These are phyloP conservation scores for Pandion haliaetus DNA, from an alignment of 2,113 vertebrate genomes.

Conservation along the genomic window DNA sequence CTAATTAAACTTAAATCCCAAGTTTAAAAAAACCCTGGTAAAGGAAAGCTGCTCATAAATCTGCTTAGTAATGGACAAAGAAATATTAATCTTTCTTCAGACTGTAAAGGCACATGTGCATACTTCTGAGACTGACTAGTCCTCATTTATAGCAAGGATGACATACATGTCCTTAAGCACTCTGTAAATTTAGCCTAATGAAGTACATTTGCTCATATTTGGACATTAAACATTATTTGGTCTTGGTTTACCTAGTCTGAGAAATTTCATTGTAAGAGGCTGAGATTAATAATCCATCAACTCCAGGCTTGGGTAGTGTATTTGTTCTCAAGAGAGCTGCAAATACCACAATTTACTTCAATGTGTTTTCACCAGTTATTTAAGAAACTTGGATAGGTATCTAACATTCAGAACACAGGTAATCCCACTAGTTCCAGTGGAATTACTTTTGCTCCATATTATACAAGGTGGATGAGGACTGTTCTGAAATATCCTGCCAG, in stretches of 20 bases:
- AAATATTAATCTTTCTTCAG: neutral
- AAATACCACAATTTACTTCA: neutral
- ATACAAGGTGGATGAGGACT: neutral
- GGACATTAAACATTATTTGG: neutral
- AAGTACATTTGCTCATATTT: neutral
- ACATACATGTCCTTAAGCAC: neutral
- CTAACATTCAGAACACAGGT: neutral
- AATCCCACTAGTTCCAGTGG: neutral
- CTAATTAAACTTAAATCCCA: neutral
- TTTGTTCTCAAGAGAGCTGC: neutral
- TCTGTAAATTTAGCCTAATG: neutral
- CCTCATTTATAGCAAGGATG: neutral
- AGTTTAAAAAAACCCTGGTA: neutral
- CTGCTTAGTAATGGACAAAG: neutral
- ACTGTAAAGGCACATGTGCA: rapidly evolving
- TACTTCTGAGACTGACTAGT: neutral
- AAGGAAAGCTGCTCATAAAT: neutral
- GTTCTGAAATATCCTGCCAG: neutral
- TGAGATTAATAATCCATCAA: neutral
- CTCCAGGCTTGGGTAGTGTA: neutral
- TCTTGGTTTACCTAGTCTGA: neutral
- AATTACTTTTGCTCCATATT: neutral
- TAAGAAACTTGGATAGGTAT: neutral
- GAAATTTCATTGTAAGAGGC: neutral
- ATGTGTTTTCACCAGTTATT: neutral